These are phyloP conservation scores for Cirrhinus mrigala DNA, from an alignment of 2,797 vertebrate species.

Conservation along the genomic window DNA sequence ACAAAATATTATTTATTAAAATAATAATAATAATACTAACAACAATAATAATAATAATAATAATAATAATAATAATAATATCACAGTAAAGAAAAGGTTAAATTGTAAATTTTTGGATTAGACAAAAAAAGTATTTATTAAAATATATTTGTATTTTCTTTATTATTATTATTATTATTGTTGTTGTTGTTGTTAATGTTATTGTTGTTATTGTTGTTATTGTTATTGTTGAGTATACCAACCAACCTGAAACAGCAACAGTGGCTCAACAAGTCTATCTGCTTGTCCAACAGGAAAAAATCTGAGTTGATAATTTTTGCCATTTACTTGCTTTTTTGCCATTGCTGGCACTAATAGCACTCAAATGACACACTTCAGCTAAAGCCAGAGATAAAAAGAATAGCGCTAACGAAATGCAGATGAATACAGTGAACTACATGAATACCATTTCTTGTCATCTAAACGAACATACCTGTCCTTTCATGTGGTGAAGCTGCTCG, in stretches of 20 bases:
- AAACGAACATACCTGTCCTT: slow-evolving; percentile 65
- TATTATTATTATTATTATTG: background rate
- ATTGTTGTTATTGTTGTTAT: background rate
- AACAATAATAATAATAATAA: too few species aligned
- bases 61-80: background rate
- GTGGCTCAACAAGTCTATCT: background rate
- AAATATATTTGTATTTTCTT: too few species aligned
- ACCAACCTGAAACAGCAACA: background rate
- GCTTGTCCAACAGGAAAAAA: background rate
- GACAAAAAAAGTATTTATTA: too few species aligned
- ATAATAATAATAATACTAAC: too few species aligned
- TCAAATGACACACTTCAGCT: background rate
- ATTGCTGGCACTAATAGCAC: background rate
- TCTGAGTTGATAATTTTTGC: background rate
- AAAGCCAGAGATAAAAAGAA: background rate
- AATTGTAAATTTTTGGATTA: background rate
- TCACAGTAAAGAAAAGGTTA: background rate
- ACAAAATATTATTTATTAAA: too few species aligned
- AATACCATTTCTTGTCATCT: slow-evolving; percentile 20
- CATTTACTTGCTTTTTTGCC: background rate
- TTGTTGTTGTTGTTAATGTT: background rate
- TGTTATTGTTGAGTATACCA: background rate
- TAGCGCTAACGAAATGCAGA: background rate
- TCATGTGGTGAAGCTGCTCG: slow-evolving; percentile 59
- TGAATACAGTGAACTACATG: background rate